Base-by-base conservation (phyloP, 2,888 invertebrate genomes). In the Lochmaea capreae region DNA sequence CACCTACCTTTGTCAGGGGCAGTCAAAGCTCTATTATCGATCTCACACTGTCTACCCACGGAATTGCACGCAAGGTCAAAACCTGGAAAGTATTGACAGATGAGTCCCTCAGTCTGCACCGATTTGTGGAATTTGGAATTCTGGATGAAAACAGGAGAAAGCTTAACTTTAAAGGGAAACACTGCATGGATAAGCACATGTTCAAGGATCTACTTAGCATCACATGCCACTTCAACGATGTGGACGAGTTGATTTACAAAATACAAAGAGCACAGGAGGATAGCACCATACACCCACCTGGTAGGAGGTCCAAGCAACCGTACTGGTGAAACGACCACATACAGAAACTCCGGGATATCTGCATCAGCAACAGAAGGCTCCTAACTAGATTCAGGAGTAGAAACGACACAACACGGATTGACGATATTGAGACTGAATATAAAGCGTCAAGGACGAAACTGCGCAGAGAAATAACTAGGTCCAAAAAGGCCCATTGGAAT, bases 1-100 rank as follows among this genome's bases (percentile, higher is more conserved):
- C 26, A 16, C 68, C 68, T 11, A 68, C 61, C 3, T 68, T 68
- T 46, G 68, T 68, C 5, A 68, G 68, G 59, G 68, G 59, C 14
- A 16, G 42, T 10, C 68, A 61, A 46, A 42, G 14, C 16, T 68
- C 68, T n/a, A 43, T 68, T 46, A 68, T 68, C 12, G 68, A 68
- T 26, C 18, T 61, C 6, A 61, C 68, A 3, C 42, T 33, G 0
- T 49, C 63, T 10, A 69, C 69, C 1, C 39, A 1, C 16, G 46
- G 52, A n/a, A 39, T 62, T 4, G 49, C 69, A 8, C 42, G 52
- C 11, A 3, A 12, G 22, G 33, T 69, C 1, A 26, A 11, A 69
- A 18, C 1, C 22, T 62, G 52, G 69, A 18, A 61, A 11, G 52
- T 69, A 8, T 3, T 46, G 26, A 58, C 11, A 14, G 57, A 67